Conservation (phyloP, 2,113 vertebrate genomes). For the Urocitellus parryii region DNA sequence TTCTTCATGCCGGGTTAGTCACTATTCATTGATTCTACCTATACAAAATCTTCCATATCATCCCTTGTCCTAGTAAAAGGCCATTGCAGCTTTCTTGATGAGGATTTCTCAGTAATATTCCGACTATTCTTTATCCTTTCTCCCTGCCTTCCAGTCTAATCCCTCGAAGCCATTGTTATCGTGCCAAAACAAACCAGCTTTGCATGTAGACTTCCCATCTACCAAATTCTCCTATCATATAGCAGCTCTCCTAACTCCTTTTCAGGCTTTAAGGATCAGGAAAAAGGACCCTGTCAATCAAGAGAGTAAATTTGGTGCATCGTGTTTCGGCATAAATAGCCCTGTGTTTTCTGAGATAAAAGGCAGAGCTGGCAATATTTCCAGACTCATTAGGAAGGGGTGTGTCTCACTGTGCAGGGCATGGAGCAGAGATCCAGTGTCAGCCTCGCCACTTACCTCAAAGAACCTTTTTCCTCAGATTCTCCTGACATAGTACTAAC, state of each 20-base stretch:
- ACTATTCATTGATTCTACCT: not conserved
- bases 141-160: not conserved
- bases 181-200: not conserved
- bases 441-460: not conserved
- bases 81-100: not conserved
- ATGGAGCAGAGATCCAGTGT: not conserved
- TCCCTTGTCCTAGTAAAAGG: not conserved
- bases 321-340: conserved; percentile 2
- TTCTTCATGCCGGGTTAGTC: not conserved
- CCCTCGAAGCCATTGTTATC: not conserved
- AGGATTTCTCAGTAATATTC: not conserved
- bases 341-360: conserved; percentile 13
- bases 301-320: not conserved
- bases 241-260: not conserved
- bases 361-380: conserved; percentile 28
- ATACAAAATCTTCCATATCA: not conserved
- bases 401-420: not conserved
- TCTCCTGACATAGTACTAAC: not conserved
- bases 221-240: not conserved
- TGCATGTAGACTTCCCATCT: not conserved
- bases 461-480: not conserved
- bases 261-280: not conserved
- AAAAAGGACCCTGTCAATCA: not conserved
- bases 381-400: conserved; percentile 43
- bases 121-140: not conserved